Evolutionary conservation across 2,113 vertebrate genomes (phyloP).

Genomic region (Albula glossodonta): DNA sequence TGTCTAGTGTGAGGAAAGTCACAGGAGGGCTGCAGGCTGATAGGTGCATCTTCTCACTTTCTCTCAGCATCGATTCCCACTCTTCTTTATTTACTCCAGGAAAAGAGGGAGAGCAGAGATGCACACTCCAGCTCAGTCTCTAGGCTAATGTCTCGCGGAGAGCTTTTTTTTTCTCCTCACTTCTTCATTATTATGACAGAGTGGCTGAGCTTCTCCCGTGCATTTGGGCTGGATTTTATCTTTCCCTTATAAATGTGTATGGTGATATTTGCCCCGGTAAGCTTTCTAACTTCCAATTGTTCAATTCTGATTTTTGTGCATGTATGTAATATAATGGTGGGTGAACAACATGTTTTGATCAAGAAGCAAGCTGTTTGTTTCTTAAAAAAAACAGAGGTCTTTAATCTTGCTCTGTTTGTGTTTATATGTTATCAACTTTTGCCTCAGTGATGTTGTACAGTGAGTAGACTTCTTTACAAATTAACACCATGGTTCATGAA

Average conservation of each 20-base stretch:
- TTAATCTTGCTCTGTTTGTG: not conserved
- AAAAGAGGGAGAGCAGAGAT: conserved; percentile 13
- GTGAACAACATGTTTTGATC: not conserved
- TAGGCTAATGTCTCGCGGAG: conserved; percentile 40
- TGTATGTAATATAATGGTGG: not conserved
- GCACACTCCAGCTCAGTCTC: not conserved
- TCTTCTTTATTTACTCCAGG: conserved; percentile 26
- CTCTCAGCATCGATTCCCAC: conserved; percentile 52
- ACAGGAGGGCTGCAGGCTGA: conserved; percentile 66
- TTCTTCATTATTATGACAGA: conserved; percentile 80
- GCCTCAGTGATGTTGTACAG: no score
- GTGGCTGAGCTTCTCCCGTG: conserved; percentile 72
- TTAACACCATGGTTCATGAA: no score
- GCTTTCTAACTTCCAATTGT: conserved; percentile 35
- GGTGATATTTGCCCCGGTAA: conserved; percentile 95
- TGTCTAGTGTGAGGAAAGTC: conserved; percentile 66
- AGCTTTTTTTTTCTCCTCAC: conserved; percentile 51
- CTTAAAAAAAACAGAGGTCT: not conserved
- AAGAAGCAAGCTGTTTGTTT: not conserved
- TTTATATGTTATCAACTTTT: not conserved
- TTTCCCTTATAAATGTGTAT: conserved; percentile 90
- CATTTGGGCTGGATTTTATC: conserved; percentile 78
- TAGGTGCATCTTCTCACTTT: conserved; percentile 75
- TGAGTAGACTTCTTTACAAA: no score
- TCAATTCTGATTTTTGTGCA: not conserved